phyloP scores from a whole-genome alignment of 2,888 invertebrate species.

The Apotomis betuletana region DNA sequence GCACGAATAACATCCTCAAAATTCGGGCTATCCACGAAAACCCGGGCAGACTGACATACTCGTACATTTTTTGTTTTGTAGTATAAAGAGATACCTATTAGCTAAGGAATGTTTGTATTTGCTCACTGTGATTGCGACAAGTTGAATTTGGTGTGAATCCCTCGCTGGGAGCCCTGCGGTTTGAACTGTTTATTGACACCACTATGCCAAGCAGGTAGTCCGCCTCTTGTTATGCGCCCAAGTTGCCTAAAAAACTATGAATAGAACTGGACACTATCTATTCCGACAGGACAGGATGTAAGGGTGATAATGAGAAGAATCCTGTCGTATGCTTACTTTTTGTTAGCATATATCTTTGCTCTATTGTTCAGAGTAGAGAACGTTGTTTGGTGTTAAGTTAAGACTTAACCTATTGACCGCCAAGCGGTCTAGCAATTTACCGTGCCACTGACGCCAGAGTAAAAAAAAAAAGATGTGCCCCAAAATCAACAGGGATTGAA shows the following conservation, averaged over 20 bases:
- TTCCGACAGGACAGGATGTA: conserved; percentile 17
- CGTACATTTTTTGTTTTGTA: too few species aligned
- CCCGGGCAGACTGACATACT: too few species aligned
- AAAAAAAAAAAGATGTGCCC: too few species aligned
- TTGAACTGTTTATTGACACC: conserved; percentile 20
- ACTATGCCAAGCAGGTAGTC: conserved; percentile 28
- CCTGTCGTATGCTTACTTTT: conserved; percentile 11
- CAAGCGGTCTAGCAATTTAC: too few species aligned
- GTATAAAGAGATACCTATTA: background rate
- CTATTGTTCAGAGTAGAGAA: too few species aligned
- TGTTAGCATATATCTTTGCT: background rate
- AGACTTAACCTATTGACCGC: too few species aligned
- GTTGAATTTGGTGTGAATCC: conserved; percentile 5
- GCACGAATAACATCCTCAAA: too few species aligned
- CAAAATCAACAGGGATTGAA: too few species aligned
- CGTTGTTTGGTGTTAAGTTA: too few species aligned
- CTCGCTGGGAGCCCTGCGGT: conserved; percentile 6
- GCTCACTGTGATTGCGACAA: conserved; percentile 3
- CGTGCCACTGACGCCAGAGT: too few species aligned
- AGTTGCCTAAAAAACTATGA: conserved; percentile 17
- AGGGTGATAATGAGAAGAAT: conserved; percentile 12
- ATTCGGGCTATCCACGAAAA: too few species aligned
- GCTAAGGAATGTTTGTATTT: background rate
- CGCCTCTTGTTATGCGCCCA: conserved; percentile 1
- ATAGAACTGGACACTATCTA: conserved; percentile 20